phyloP scores from a whole-genome alignment of 2,797 vertebrate genomes.

The Thripadectes ignobilis region DNA sequence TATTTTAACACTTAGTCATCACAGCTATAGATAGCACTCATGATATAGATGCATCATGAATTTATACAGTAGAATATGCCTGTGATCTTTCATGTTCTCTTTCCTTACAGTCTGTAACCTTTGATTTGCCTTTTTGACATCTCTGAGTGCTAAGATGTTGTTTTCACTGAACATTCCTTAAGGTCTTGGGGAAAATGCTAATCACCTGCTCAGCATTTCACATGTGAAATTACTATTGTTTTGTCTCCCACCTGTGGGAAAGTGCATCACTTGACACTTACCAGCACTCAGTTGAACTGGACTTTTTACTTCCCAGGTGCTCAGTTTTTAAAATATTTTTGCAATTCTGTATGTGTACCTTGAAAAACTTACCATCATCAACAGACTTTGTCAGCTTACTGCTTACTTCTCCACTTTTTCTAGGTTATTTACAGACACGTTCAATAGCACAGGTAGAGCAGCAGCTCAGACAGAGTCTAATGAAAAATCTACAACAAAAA shows the following conservation, averaged over 20 bases:
- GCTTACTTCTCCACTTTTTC: neutral
- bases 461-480: neutral
- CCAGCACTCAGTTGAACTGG: rapidly evolving
- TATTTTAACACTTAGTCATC: neutral
- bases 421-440: neutral
- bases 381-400: neutral
- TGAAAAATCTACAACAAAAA: neutral
- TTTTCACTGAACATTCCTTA: neutral
- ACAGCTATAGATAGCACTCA: neutral
- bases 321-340: neutral
- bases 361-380: neutral
- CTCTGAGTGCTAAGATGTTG: neutral
- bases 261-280: neutral
- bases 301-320: neutral
- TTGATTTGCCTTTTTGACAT: neutral
- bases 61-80: neutral
- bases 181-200: neutral
- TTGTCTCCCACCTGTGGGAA: neutral
- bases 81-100: neutral
- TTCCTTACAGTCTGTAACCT: neutral
- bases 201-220: neutral
- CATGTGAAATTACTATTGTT: neutral
- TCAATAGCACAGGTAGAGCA: neutral
- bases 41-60: neutral
- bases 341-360: neutral